Base-by-base conservation (phyloP, 2,888 invertebrate species). In the Homarus gammarus region DNA sequence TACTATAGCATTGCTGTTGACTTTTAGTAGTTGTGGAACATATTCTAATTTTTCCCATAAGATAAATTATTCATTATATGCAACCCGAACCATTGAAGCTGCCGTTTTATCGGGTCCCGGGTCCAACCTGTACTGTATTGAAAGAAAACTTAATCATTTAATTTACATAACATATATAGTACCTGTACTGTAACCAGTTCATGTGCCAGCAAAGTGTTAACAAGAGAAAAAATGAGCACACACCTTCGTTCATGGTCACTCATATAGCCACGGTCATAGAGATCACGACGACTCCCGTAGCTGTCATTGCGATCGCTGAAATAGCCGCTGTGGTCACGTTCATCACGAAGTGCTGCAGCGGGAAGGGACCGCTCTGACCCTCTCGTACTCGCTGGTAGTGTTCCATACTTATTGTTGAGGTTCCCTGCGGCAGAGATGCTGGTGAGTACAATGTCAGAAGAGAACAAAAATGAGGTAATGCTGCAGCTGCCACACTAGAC, bases 241-340 rank as follows among this genome's bases (percentile, higher is more conserved):
- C 94, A 96, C 96, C 96, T 96, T 92, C 96, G 95, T 94, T 96
- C 97, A 93, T 97, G 97, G 93, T 97, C 97, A 93, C 97, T 97
- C 92, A 97, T 95, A 93, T 97, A 97, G 91, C 97, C 97, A 72
- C 96, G 95, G 94, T 96, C 96, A 61, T 92, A 92, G 2, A 92
- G 68, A 77, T 92, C 92, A 10, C 92, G 82, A 3, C 92, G 87
- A 77, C 92, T 92, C 33, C 92, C 92, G 31, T 90, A 92, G 72
- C 88, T 94, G 94, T 97, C 97, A 94, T 97, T 97, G 92, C 97
- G 96, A 94, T 98, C 98, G 93, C 97, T 97, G 94, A 97, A 97
- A 94, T 98, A 98, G 82, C 97, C 97, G 93, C 97, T 97, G 36
- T 97, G 95, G 92, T 96, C 96, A n/a, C 89, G 75, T 27, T 89